These are phyloP conservation scores for Cyclura pinguis DNA, from an alignment of 2,797 vertebrate genomes.

Conservation along the genomic window DNA sequence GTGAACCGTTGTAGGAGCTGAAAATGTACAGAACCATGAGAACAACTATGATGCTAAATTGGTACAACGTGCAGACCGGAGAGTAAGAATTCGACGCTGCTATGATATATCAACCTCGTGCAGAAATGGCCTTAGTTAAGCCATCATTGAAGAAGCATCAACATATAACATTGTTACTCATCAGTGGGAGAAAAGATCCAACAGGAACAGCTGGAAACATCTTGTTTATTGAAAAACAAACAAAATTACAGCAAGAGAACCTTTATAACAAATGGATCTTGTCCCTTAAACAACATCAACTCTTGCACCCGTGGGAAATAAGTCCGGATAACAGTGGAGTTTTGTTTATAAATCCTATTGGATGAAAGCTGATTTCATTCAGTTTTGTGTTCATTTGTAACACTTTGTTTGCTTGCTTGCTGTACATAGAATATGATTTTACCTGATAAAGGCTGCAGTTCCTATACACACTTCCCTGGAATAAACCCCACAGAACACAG, in stretches of 20 bases:
- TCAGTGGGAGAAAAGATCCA: neutral
- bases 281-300: constrained; percentile 33
- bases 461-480: neutral
- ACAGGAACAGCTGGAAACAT: constrained; percentile 62
- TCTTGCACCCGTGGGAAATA: constrained; percentile 4
- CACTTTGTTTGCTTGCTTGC: neutral
- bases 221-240: constrained; percentile 72
- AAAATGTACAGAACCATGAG: too few relatives aligned
- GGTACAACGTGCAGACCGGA: too few relatives aligned
- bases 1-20: too few relatives aligned
- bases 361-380: constrained; percentile 18
- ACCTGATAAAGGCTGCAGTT: constrained; percentile 5
- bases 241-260: constrained; percentile 46
- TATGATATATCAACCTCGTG: too few relatives aligned
- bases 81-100: too few relatives aligned
- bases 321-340: constrained; percentile 6
- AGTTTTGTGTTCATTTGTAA: constrained; percentile 18
- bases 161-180: neutral
- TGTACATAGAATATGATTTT: constrained; percentile 7
- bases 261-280: constrained; percentile 48
- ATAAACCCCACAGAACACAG: neutral
- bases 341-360: neutral
- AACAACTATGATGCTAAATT: too few relatives aligned
- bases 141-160: neutral
- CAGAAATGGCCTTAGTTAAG: neutral